Percentiles rank a stretch among this genome's conserved stretches.
Conservation (phyloP, 1,140 invertebrate genomes). For the Conus ventricosus region DNA sequence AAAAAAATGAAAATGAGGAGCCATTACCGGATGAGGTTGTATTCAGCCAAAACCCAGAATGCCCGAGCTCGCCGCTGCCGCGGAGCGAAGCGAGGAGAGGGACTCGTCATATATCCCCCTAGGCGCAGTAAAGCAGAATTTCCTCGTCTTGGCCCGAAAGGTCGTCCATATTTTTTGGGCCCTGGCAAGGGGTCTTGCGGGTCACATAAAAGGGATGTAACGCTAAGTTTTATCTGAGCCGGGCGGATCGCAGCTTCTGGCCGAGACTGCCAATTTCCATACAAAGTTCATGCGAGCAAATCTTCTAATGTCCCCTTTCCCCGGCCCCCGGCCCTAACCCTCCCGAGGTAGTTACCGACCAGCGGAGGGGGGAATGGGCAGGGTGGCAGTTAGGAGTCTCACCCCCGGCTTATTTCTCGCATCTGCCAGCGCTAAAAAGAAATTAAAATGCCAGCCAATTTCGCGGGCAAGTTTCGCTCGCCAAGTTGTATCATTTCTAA, state of each 20-base stretch:
- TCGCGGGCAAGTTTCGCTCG: slow-evolving; percentile 26
- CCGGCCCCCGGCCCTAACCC: not conserved
- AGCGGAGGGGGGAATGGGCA: not conserved
- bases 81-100: not conserved
- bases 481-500: slow-evolving; percentile 37
- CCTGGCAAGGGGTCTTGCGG: slow-evolving; percentile 14
- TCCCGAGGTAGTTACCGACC: slow-evolving; percentile 26
- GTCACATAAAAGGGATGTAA: slow-evolving; percentile 36
- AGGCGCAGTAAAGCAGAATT: slow-evolving; percentile 32
- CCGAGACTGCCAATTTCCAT: slow-evolving; percentile 37
- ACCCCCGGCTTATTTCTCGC: slow-evolving; percentile 32
- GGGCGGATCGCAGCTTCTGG: not conserved
- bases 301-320: slow-evolving; percentile 34
- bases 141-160: not conserved
- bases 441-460: slow-evolving; percentile 42
- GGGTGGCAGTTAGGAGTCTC: slow-evolving; percentile 1
- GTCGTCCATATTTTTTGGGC: slow-evolving; percentile 23
- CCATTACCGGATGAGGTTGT: slow-evolving; percentile 35
- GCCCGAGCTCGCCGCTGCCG: not conserved
- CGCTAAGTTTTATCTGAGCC: slow-evolving; percentile 35
- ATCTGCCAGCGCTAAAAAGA: slow-evolving; percentile 36
- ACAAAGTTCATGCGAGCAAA: slow-evolving; percentile 41
- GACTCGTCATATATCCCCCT: slow-evolving; percentile 12
- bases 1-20: slow-evolving; percentile 8
- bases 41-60: slow-evolving; percentile 9